Percentiles rank a stretch among this genome's conserved stretches.
Conservation (phyloP, 2,797 vertebrate genomes). For the Pseudochromis fuscus region DNA sequence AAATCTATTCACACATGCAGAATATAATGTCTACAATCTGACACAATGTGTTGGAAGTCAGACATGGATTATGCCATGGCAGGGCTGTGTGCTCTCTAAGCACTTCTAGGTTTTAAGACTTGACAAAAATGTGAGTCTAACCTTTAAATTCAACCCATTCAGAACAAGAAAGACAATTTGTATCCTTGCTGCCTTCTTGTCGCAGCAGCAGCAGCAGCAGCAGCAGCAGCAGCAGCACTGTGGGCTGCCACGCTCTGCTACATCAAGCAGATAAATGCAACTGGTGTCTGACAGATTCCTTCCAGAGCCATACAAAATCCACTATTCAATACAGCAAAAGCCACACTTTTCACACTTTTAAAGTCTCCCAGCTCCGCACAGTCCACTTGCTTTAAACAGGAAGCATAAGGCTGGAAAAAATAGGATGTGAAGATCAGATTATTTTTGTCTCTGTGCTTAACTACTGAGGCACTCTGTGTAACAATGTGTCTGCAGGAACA, state of each 20-base stretch:
- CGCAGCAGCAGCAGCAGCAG: conserved; percentile 16
- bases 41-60: too few species aligned
- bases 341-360: conserved; percentile 24
- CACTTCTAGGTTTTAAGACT: not conserved
- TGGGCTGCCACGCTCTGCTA: conserved; percentile 41
- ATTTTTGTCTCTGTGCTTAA: conserved; percentile 12
- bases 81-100: too few species aligned
- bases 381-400: not conserved
- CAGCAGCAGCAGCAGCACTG: conserved; percentile 18
- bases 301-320: conserved; percentile 49
- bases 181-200: conserved; percentile 1
- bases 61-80: too few species aligned
- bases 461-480: conserved; percentile 7
- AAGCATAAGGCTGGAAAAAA: not conserved
- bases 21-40: too few species aligned
- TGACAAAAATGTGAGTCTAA: not conserved
- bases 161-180: not conserved
- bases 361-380: conserved; percentile 8
- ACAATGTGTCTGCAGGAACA: conserved; percentile 17
- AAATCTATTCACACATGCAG: too few species aligned
- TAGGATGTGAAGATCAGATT: not conserved
- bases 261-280: conserved; percentile 55
- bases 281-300: conserved; percentile 47
- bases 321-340: conserved; percentile 19
- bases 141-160: conserved; percentile 13